Conservation (phyloP, 2,113 vertebrate genomes). For the Cervus canadensis region DNA sequence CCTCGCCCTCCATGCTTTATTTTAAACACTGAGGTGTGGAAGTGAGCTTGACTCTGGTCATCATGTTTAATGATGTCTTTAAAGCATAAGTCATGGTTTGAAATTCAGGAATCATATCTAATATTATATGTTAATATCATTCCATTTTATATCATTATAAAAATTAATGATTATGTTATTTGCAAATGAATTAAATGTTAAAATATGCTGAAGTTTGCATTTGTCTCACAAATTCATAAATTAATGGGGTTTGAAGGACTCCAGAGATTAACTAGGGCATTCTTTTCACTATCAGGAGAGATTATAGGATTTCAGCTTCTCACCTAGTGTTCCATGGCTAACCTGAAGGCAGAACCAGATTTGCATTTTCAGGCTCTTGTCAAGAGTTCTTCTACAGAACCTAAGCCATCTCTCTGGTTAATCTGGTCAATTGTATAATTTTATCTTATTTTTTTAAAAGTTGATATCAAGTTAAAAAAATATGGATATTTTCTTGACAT, state of each 20-base stretch:
- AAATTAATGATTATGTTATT: background rate
- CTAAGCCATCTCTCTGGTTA: background rate
- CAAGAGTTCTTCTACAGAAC: background rate
- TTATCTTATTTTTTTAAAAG: background rate
- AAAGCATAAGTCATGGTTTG: background rate
- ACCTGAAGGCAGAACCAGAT: background rate
- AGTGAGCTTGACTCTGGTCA: background rate
- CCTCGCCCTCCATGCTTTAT: background rate
- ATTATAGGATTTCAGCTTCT: background rate
- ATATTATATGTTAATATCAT: background rate
- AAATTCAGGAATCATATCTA: background rate
- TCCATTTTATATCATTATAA: background rate
- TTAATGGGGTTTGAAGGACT: background rate
- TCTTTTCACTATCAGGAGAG: background rate
- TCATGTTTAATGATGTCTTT: background rate
- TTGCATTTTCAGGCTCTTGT: background rate
- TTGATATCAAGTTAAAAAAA: background rate
- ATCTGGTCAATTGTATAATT: background rate
- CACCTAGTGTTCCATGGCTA: background rate
- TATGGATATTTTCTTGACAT: background rate
- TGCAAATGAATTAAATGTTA: background rate
- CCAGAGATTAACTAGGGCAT: background rate
- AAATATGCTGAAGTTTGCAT: background rate
- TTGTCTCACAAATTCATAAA: background rate
- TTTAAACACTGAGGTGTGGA: background rate